Base-by-base conservation (phyloP, 2,888 invertebrate species). In the Stenichneumon culpator region DNA sequence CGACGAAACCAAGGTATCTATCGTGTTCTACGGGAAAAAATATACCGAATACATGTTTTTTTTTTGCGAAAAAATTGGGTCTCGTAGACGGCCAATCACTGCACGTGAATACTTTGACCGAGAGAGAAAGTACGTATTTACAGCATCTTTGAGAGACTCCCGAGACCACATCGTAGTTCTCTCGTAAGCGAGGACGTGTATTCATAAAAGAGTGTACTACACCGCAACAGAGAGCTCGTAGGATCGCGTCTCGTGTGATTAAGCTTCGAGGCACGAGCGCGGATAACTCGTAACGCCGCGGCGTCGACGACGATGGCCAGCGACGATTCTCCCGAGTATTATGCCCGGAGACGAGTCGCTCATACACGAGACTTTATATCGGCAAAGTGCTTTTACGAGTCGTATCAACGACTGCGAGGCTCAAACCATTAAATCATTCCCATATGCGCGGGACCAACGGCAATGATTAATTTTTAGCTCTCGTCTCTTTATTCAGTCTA, bases 311-410 rank as follows among this genome's bases (percentile, higher is more conserved):
- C 63, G 60, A 75, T 47, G 65, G 47, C 50, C 32, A 36, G 50
- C 74, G 74, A 82, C 52, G 82, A 69, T 63, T 82, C 74, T 47
- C 80, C 68, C 28, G 54, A 69, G 32, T 14, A 57, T 60, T 32
- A 32, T 63, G 25, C 54, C 6, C 28, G 16, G 19, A 36, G 39
- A 67, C 11, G 39, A 19, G 47, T 50, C 32, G 44, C 22, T 50
- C 50, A 47, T n/a, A 70, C 52, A n/a, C 39, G 69, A 44, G 69
- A 69, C 69, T 75, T 69, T 39, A 63, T 70, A 75, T 75, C 81
- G 81, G 68, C 60, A 81, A 81, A 81, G 81, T 81, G 81, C 81
- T 81, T 81, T 81, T 63, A 28, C 74, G 81, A 69, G 81, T 81
- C 81, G 50, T 75, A 81, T 81, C 75, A 81, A 75, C 69, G 65